phyloP scores from a whole-genome alignment of 2,888 invertebrate species.

The Bimastos eiseni region DNA sequence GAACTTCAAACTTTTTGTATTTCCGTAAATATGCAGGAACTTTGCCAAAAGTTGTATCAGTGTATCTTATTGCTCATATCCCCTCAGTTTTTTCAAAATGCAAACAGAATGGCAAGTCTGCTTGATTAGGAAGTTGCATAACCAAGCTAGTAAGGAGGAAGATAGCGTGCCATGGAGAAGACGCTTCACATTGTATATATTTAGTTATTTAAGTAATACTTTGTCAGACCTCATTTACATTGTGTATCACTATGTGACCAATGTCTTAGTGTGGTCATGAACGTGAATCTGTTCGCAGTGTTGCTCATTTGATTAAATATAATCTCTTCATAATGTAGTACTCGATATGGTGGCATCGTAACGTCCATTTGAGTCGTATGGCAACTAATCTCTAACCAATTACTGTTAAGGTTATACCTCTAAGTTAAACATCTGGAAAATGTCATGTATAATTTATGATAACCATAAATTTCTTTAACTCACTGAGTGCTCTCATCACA shows the following conservation, averaged over 20 bases:
- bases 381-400: neutral
- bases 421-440: neutral
- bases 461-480: neutral
- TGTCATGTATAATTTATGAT: neutral
- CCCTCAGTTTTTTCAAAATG: neutral
- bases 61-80: neutral
- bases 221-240: no score
- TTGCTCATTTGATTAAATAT: neutral
- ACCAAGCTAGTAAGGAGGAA: neutral
- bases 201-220: no score
- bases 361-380: neutral
- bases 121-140: neutral
- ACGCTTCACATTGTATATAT: neutral
- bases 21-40: neutral
- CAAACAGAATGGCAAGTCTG: neutral
- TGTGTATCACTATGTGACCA: neutral
- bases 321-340: neutral
- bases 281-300: neutral
- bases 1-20: neutral
- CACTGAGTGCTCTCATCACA: neutral
- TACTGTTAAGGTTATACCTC: neutral
- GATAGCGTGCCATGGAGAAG: neutral
- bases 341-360: neutral
- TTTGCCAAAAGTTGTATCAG: neutral
- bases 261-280: neutral